Base-by-base conservation (phyloP, 2,888 invertebrate genomes). In the Volucella bombylans region DNA sequence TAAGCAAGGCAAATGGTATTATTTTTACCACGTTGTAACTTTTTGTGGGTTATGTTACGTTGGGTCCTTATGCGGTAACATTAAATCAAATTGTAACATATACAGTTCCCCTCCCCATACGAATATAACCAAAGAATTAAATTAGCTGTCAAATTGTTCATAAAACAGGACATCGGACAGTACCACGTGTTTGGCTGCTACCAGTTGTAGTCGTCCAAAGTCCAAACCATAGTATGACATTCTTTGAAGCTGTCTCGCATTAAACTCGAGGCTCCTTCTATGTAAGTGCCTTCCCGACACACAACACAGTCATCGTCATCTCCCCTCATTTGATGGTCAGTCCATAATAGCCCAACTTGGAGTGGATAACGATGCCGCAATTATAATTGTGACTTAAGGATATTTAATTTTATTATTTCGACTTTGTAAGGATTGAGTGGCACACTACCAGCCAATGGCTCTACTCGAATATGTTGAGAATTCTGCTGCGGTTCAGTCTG, bases 111-210 rank as follows among this genome's bases (percentile, higher is more conserved):
- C 31, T 31, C 6, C 62, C 67, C 72, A 73, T 78, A 49, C 68
- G 18, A 18, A 1, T 18, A 18, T 18, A 78, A 69, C 80, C 67
- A 68, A 81, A 59, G 81, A 64, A 76, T 67, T 77, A 71, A 85
- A 85, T 85, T 85, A 85, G 85, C 85, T 85, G 85, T 85, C 85
- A 85, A 76, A 85, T 72, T 81, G 81, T 81, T 81, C 81, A 85
- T 85, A 85, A 85, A 85, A 71, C 72, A 76, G 67, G 64, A 77
- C 79, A 62, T 18, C 39, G 39, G 41, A 41, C 41, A 55, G 14
- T 50, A 65, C 54, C 54, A 74, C 69, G 68, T 73, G 65, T 31
- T 38, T 52, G 23, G 49, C 14, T 45, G 14, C 62, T n/a, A 2
- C 18, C 18, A 23, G 18, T 23, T 23, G 18, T 31, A 31, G 31